Evolutionary conservation across 2,888 invertebrate genomes (phyloP).

Genomic region (Nysson spinosus): DNA sequence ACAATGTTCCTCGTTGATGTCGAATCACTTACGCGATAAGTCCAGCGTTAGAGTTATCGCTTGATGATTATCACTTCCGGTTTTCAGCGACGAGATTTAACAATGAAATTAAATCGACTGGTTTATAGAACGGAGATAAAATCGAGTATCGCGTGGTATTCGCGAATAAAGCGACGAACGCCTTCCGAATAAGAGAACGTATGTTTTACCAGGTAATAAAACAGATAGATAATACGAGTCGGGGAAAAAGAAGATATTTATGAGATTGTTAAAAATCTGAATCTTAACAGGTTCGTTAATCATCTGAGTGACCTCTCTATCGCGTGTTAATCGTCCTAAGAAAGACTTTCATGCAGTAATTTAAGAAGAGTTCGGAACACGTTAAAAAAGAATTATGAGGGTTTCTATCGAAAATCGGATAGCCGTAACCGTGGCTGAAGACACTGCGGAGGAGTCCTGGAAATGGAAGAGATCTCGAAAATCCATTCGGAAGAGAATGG

Average conservation of each 20-base stretch:
- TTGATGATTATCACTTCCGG: too few relatives aligned
- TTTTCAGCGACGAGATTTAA: too few relatives aligned
- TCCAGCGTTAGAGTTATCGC: too few relatives aligned
- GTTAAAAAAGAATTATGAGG: conserved; percentile 31
- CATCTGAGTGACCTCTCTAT: conserved; percentile 28
- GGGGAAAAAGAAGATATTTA: conserved; percentile 24
- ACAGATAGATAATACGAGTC: background rate
- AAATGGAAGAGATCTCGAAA: background rate
- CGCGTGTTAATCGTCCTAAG: conserved; percentile 34
- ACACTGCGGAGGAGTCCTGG: background rate
- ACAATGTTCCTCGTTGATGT: too few relatives aligned
- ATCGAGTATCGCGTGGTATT: background rate
- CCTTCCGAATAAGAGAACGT: background rate
- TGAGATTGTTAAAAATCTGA: conserved; percentile 16
- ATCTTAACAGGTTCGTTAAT: conserved; percentile 15
- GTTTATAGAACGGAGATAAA: too few relatives aligned
- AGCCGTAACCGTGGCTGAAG: background rate
- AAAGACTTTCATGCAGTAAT: conserved; percentile 21
- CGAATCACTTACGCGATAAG: too few relatives aligned
- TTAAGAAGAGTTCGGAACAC: conserved; percentile 29
- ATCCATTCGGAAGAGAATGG: conserved; percentile 7
- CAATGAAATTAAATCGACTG: too few relatives aligned
- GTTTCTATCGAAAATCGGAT: conserved; percentile 8
- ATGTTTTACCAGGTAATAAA: background rate
- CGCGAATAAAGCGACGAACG: background rate